phyloP scores from a whole-genome alignment of 2,888 invertebrate genomes.

The Cheilosia soror region DNA sequence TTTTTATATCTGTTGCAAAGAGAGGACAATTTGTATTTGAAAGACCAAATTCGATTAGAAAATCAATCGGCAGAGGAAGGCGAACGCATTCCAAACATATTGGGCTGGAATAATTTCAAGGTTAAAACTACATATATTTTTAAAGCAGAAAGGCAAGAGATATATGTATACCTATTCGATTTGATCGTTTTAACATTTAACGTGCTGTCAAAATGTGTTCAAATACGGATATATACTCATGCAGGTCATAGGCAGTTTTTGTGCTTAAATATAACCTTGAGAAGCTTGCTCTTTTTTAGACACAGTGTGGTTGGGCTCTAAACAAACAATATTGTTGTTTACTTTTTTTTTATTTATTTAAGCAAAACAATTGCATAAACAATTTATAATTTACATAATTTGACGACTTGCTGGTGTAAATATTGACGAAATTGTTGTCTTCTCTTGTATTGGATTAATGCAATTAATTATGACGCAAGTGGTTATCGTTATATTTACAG shows the following conservation, averaged over 20 bases:
- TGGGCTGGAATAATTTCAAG: slow-evolving; percentile 58
- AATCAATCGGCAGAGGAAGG: slow-evolving; percentile 45
- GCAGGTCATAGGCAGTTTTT: slow-evolving; percentile 12
- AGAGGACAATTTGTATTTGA: slow-evolving; percentile 4
- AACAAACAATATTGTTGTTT: background rate
- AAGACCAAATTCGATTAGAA: slow-evolving; percentile 56
- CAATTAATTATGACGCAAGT: slow-evolving; percentile 60
- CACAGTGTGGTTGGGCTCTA: background rate
- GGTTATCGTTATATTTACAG: background rate
- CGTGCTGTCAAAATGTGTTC: slow-evolving; percentile 44
- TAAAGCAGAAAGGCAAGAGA: slow-evolving; percentile 1
- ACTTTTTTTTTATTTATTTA: slow-evolving; percentile 9
- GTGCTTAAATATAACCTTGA: slow-evolving; percentile 30
- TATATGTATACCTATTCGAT: background rate
- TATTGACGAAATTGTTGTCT: slow-evolving; percentile 29
- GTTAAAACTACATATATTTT: slow-evolving; percentile 45
- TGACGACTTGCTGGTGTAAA: slow-evolving; percentile 37
- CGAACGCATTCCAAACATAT: slow-evolving; percentile 47
- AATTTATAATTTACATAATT: slow-evolving; percentile 23
- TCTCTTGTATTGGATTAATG: slow-evolving; percentile 22
- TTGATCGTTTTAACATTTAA: slow-evolving; percentile 23
- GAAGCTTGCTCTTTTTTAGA: background rate
- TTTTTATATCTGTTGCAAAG: background rate
- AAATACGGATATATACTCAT: slow-evolving; percentile 26
- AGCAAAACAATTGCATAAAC: slow-evolving; percentile 36